Base-by-base conservation (phyloP, 2,113 vertebrate species). In the Sinocyclocheilus grahami region DNA sequence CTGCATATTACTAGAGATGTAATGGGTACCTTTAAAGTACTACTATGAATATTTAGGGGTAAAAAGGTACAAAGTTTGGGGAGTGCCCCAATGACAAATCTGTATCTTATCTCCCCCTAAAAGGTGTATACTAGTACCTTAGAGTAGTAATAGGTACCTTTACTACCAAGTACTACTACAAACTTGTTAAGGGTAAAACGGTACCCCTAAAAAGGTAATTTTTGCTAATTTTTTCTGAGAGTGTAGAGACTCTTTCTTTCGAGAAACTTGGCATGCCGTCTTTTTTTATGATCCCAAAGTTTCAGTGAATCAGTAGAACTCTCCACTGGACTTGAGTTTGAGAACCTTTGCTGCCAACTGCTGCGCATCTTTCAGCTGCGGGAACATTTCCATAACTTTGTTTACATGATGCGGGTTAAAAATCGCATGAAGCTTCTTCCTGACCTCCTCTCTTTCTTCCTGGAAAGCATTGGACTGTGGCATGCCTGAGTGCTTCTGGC, bases 331-430 rank as follows among this genome's bases (percentile, higher is more conserved):
- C 89, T 96, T 98, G 88, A 96, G 94, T 0, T 94, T 96, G 5
- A 99, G 90, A 30, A 99, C 97, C 90, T 98, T 91, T 0, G 94
- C 97, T 2, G 98, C 98, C 14, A 99, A 89, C 80, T 94, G 92
- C 88, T 99, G 96, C 0, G 98, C 95, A 85, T 98, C 95, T 90
- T 95, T 93, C 42, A 97, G 90, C 74, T 91, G 94, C 0, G 98
- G 98, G 90, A 96, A 97, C 91, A 95, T 97, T 42, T 87, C 92
- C 97, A 99, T 98, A 48, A 97, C 97, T 0, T 91, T 94, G 72
- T 97, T 95, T 3, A 99, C 97, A 89, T 97, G 90, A 33, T 94
- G 92, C 0, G 96, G 97, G 27, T 96, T 96, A 86, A 99, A 99
- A 89, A 99, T 98, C 1, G 97, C 95, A 0, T 96, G 96, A 37